A percentile compares a stretch with the other conserved stretches of the same genome.
Evolutionary conservation across 2,888 invertebrate genomes (phyloP).

Genomic region (Papilio demoleus): DNA sequence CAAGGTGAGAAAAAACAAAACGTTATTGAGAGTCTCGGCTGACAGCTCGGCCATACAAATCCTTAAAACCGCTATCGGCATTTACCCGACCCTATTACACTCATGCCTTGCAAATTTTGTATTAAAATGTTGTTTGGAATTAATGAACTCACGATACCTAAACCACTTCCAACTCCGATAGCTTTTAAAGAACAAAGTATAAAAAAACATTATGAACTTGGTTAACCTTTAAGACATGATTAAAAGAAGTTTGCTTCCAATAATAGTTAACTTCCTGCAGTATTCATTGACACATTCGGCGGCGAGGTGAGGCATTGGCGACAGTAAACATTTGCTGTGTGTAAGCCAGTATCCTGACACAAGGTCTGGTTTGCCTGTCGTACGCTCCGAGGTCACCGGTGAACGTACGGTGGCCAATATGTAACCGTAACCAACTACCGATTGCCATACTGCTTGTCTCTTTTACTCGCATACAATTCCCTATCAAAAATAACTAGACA

Average conservation of each 20-base stretch:
- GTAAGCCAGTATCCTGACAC: slow-evolving; percentile 62
- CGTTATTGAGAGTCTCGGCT: slow-evolving; percentile 34
- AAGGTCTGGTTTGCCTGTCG: slow-evolving; percentile 67
- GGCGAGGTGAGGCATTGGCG: slow-evolving; percentile 45
- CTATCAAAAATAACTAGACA: slow-evolving; percentile 12
- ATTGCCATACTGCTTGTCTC: slow-evolving; percentile 49
- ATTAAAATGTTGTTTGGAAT: slow-evolving; percentile 31
- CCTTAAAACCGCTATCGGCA: slow-evolving; percentile 15
- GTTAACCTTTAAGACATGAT: slow-evolving; percentile 40
- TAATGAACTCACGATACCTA: slow-evolving; percentile 1
- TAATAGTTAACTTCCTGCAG: slow-evolving; percentile 47
- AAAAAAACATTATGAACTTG: slow-evolving; percentile 18
- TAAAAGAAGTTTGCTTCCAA: slow-evolving; percentile 43
- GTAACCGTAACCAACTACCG: slow-evolving; percentile 62
- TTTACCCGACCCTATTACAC: slow-evolving; percentile 22
- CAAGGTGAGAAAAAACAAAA: slow-evolving; percentile 40
- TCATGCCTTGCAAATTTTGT: slow-evolving; percentile 32
- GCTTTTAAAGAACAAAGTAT: slow-evolving; percentile 17
- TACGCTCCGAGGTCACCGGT: slow-evolving; percentile 70
- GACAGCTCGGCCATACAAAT: slow-evolving; percentile 26
- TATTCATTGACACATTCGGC: slow-evolving; percentile 42
- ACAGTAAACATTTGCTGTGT: slow-evolving; percentile 52
- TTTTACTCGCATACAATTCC: slow-evolving; percentile 43
- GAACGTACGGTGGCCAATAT: slow-evolving; percentile 70
- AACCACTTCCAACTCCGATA: not conserved